These are phyloP conservation scores for Paramormyrops hopkinsi DNA, from an alignment of 2,797 vertebrate genomes.

Conservation along the genomic window DNA sequence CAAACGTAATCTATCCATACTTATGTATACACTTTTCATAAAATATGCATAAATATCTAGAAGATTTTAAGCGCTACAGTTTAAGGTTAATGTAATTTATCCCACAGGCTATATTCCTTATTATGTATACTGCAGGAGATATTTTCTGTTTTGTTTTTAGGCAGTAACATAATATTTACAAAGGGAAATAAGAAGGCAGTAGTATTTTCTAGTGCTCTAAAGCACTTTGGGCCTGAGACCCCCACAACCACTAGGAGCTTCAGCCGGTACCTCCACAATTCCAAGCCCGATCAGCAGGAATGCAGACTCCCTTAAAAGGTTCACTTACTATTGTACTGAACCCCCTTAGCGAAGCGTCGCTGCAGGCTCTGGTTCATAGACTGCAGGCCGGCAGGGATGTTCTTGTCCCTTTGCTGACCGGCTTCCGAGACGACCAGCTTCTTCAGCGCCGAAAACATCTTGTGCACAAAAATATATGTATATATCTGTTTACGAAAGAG, in stretches of 20 bases:
- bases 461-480: background rate
- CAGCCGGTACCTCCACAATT: background rate
- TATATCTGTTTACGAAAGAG: background rate
- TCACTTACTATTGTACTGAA: conserved; percentile 79
- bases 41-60: background rate
- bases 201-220: background rate
- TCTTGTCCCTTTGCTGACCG: conserved; percentile 59
- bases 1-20: background rate
- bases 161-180: background rate
- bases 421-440: conserved; percentile 77
- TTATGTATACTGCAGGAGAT: background rate
- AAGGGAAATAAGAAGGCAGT: background rate
- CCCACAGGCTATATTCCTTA: background rate
- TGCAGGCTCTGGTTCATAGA: conserved; percentile 80
- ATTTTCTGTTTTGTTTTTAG: background rate
- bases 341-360: conserved; percentile 77
- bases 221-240: background rate
- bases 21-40: background rate
- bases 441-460: conserved; percentile 76
- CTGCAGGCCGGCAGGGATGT: conserved; percentile 76
- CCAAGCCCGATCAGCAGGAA: background rate
- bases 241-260: background rate
- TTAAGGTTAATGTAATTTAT: background rate
- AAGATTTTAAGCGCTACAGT: background rate
- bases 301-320: no score